These are phyloP conservation scores for Heteromurus nitidus DNA, from an alignment of 2,888 invertebrate species.

Conservation along the genomic window DNA sequence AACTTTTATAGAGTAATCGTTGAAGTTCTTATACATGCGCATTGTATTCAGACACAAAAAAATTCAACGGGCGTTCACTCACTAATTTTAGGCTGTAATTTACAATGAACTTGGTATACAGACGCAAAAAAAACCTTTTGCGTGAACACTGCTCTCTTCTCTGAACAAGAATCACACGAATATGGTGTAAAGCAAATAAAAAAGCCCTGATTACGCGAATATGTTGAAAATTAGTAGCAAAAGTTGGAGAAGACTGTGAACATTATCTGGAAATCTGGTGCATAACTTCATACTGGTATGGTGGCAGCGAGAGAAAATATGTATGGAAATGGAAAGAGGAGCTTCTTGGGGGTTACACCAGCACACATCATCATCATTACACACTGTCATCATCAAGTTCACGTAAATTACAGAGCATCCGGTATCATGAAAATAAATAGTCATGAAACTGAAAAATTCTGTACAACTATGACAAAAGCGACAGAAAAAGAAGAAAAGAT, in stretches of 20 bases:
- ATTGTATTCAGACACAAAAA: neutral
- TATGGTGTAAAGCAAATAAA: conserved; percentile 11
- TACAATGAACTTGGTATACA: conserved; percentile 1
- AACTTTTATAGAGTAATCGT: too few relatives aligned
- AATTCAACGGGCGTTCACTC: conserved; percentile 10
- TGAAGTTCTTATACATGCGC: neutral
- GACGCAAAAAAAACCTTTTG: neutral
- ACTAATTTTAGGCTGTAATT: neutral
- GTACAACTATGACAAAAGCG: conserved; percentile 28
- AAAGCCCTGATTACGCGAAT: conserved; percentile 50
- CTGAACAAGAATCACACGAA: neutral
- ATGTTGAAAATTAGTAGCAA: conserved; percentile 38
- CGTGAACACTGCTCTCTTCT: too few relatives aligned
- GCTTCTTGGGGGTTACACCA: too few relatives aligned
- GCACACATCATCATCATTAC: conserved; percentile 34
- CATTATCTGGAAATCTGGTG: conserved; percentile 23
- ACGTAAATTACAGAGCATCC: conserved; percentile 55
- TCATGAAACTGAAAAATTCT: conserved; percentile 36
- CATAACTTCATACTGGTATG: too few relatives aligned
- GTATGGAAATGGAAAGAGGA: too few relatives aligned
- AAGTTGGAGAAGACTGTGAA: conserved; percentile 19
- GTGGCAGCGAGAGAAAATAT: too few relatives aligned
- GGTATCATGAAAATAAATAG: conserved; percentile 40
- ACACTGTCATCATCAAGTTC: conserved; percentile 40
- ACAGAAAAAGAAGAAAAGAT: neutral